Conservation (phyloP, 2,797 vertebrate genomes). For the Sternarchorhynchus goeldii region DNA sequence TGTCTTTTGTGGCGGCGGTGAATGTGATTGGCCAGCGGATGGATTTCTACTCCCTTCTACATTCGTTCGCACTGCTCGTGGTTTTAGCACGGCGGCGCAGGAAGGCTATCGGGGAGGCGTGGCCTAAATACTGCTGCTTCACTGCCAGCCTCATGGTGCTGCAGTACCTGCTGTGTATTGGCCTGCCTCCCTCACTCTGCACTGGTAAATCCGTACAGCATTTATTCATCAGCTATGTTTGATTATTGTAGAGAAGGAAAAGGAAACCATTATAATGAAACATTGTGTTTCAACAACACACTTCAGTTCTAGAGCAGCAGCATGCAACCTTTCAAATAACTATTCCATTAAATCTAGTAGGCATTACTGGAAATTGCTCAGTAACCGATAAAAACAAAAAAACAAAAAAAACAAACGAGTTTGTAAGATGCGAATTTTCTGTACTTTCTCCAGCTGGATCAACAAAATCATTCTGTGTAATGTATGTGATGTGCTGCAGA, state of each 20-base stretch:
- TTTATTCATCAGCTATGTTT: background rate
- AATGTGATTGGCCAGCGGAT: constrained; percentile 74
- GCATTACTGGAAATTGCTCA: too few species aligned
- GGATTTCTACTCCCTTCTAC: constrained; percentile 78
- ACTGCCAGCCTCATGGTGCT: constrained; percentile 74
- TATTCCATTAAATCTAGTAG: too few species aligned
- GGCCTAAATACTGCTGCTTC: constrained; percentile 80
- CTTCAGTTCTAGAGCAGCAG: too few species aligned
- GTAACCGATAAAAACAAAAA: background rate
- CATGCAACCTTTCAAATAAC: too few species aligned
- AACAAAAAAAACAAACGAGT: background rate
- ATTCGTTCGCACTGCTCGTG: constrained; percentile 70
- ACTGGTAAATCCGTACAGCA: constrained; percentile 64
- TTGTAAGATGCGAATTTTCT: background rate
- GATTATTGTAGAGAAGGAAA: too few species aligned
- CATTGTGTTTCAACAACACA: too few species aligned
- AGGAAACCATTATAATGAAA: too few species aligned
- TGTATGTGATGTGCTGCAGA: constrained; percentile 62
- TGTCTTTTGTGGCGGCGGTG: constrained; percentile 75
- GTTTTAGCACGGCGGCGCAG: constrained; percentile 72
- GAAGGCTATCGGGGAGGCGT: constrained; percentile 80
- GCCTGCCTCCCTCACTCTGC: constrained; percentile 77
- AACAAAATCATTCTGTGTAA: constrained; percentile 12
- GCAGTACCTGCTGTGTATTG: constrained; percentile 79
- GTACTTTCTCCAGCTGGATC: background rate